A percentile compares a stretch with the other conserved stretches of the same genome.
These are phyloP conservation scores for Hydropsyche tenuis DNA, from an alignment of 1,140 invertebrate species.

Conservation along the genomic window DNA sequence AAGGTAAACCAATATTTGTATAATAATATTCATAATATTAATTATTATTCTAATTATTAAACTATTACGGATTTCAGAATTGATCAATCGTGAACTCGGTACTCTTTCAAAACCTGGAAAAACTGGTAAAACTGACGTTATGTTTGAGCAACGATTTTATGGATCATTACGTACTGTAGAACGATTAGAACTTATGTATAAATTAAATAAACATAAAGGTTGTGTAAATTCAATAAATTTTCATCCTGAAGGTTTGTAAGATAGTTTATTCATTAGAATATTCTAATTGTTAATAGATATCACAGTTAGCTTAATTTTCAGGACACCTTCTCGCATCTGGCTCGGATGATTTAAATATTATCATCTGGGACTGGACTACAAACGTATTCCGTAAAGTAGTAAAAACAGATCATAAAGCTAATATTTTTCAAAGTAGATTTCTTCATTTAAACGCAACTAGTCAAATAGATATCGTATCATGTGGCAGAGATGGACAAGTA, in stretches of 20 bases:
- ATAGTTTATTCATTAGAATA: not conserved
- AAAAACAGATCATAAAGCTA: slow-evolving; percentile 81
- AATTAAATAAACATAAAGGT: slow-evolving; percentile 81
- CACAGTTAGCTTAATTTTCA: slow-evolving; percentile 46
- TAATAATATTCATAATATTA: not conserved
- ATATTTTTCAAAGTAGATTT: slow-evolving; percentile 88
- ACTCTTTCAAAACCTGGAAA: slow-evolving; percentile 60
- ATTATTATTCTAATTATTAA: not conserved
- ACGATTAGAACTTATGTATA: slow-evolving; percentile 79
- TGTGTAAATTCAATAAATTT: slow-evolving; percentile 95
- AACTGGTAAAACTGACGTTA: slow-evolving; percentile 60
- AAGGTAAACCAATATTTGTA: slow-evolving; percentile 53
- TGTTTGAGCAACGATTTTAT: slow-evolving; percentile 77
- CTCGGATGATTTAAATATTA: slow-evolving; percentile 86
- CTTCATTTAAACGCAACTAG: slow-evolving; percentile 65
- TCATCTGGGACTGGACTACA: slow-evolving; percentile 90
- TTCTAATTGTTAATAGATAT: not conserved
- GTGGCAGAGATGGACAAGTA: slow-evolving; percentile 89
- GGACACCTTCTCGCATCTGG: slow-evolving; percentile 83
- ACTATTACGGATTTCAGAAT: slow-evolving; percentile 60
- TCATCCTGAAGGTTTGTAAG: slow-evolving; percentile 69
- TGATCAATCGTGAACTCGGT: slow-evolving; percentile 70
- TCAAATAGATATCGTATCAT: slow-evolving; percentile 85
- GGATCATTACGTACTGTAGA: slow-evolving; percentile 84
- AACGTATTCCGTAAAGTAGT: slow-evolving; percentile 71